phyloP scores from a whole-genome alignment of 2,797 vertebrate genomes.

The Pempheris klunzingeri region DNA sequence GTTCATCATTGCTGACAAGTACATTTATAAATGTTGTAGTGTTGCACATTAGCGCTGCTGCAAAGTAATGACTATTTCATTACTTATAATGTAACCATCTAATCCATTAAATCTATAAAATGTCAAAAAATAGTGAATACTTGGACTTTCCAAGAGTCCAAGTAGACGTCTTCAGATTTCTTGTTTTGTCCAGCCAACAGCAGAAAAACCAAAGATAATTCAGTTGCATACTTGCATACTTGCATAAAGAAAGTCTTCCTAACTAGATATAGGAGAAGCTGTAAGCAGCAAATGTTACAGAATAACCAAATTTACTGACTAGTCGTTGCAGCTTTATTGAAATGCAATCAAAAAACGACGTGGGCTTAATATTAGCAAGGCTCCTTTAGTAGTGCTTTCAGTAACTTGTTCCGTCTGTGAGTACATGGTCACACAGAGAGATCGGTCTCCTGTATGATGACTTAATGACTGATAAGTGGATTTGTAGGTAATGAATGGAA shows the following conservation, averaged over 20 bases:
- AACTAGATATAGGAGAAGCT: not conserved
- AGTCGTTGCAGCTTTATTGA: not conserved
- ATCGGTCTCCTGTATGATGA: slow-evolving; percentile 48
- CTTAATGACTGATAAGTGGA: slow-evolving; percentile 61
- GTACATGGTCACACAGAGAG: not conserved
- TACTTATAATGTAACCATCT: no score
- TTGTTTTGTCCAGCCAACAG: not conserved
- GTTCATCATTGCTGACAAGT: no score
- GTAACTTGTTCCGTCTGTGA: not conserved
- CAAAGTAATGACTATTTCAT: not conserved
- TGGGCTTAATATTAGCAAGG: not conserved
- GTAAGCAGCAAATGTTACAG: not conserved
- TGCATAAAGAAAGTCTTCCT: not conserved
- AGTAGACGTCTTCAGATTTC: not conserved
- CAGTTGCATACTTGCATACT: not conserved
- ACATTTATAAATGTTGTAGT: not conserved
- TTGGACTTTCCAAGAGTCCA: not conserved
- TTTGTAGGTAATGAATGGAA: slow-evolving; percentile 67
- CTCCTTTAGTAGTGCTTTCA: not conserved
- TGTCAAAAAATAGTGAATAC: not conserved
- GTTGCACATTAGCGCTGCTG: not conserved
- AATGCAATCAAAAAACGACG: not conserved
- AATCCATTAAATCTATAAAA: no score
- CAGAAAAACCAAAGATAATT: not conserved
- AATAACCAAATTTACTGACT: not conserved